Conservation (phyloP, 2,888 invertebrate species). For the Pterostichus niger region DNA sequence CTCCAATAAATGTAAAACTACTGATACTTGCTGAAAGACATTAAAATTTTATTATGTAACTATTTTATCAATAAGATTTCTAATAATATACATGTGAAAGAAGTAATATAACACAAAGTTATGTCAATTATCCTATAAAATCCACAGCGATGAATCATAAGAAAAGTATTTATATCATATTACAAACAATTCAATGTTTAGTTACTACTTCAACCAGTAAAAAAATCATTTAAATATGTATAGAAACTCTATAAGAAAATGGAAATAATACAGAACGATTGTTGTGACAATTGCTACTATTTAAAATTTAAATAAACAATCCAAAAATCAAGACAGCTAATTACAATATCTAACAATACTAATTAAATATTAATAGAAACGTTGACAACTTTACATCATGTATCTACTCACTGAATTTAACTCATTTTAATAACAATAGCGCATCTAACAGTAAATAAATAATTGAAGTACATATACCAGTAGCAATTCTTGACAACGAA, state of each 20-base stretch:
- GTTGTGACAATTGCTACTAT: conserved; percentile 22
- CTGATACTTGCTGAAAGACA: neutral
- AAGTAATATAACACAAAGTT: neutral
- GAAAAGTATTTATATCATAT: neutral
- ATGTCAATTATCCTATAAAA: conserved; percentile 40
- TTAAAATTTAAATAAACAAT: conserved; percentile 43
- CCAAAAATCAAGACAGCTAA: conserved; percentile 38
- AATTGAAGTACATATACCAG: conserved; percentile 16
- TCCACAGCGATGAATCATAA: conserved; percentile 21
- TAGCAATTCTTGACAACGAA: too few relatives aligned
- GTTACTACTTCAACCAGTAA: neutral
- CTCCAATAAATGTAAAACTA: neutral
- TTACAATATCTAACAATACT: conserved; percentile 36
- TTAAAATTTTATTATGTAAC: conserved; percentile 1
- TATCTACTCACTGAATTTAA: conserved; percentile 21
- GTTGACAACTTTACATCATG: conserved; percentile 31
- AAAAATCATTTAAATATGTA: conserved; percentile 28
- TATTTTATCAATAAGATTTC: neutral
- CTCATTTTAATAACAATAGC: conserved; percentile 44
- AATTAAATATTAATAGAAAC: conserved; percentile 44
- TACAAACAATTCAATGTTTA: conserved; percentile 25
- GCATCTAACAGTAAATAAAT: conserved; percentile 42
- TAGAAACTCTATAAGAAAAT: conserved; percentile 16
- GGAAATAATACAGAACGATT: conserved; percentile 2
- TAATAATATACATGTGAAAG: neutral